Conservation (phyloP, 2,888 invertebrate genomes). For the Lasioglossum calceatum region DNA sequence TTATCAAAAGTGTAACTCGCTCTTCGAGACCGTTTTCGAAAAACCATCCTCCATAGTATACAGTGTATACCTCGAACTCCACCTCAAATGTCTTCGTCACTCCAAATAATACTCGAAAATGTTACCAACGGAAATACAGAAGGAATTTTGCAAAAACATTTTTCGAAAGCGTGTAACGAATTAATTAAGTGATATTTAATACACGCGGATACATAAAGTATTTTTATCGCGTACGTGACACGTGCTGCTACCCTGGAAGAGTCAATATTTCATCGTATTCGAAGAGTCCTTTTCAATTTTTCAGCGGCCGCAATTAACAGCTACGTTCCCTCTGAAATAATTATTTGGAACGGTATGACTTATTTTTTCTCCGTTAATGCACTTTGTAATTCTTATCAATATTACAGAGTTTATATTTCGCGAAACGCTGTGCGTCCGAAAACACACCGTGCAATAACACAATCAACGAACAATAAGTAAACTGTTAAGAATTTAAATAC, state of each 20-base stretch:
- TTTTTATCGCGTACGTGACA: not conserved
- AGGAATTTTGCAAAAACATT: too few relatives aligned
- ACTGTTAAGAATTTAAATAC: not conserved
- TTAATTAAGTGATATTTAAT: not conserved
- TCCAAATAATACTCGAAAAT: not conserved
- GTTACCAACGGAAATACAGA: too few relatives aligned
- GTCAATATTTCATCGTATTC: constrained; percentile 7
- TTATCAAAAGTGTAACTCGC: constrained; percentile 73
- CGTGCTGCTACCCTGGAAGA: too few relatives aligned
- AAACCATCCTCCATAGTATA: not conserved
- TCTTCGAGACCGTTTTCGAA: constrained; percentile 51
- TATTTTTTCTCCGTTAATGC: not conserved
- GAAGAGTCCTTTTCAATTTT: not conserved
- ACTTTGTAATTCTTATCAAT: not conserved
- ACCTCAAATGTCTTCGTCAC: not conserved
- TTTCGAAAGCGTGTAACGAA: not conserved
- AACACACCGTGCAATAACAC: not conserved
- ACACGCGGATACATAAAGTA: not conserved
- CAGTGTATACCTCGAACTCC: not conserved
- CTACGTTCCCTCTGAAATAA: not conserved
- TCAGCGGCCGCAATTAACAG: not conserved
- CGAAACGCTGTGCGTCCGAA: not conserved
- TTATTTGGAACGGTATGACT: not conserved
- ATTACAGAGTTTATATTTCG: not conserved
- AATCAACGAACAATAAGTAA: not conserved